phyloP scores from a whole-genome alignment of 2,888 invertebrate species.

The Steromphala cineraria region DNA sequence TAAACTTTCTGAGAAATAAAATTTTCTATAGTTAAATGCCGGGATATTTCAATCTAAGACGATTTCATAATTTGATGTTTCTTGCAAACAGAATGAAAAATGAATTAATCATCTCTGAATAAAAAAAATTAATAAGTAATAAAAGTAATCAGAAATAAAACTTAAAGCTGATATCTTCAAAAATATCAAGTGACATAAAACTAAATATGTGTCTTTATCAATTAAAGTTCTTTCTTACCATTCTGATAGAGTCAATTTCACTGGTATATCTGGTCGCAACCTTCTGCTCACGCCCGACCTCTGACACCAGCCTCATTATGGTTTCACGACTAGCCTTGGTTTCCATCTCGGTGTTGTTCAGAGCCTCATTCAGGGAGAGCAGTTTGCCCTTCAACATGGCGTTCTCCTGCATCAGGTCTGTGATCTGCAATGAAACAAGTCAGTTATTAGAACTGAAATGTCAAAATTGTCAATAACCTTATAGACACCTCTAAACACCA shows the following conservation, averaged over 20 bases:
- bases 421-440: constrained; percentile 50
- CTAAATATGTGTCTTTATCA: neutral
- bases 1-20: neutral
- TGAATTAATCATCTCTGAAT: too few relatives aligned
- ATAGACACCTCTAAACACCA: neutral
- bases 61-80: too few relatives aligned
- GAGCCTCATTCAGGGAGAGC: constrained; percentile 68
- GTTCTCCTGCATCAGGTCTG: constrained; percentile 70
- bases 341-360: constrained; percentile 71
- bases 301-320: constrained; percentile 73
- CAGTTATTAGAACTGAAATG: neutral
- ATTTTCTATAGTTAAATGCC: too few relatives aligned
- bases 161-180: too few relatives aligned
- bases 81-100: too few relatives aligned
- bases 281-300: constrained; percentile 69
- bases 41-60: too few relatives aligned
- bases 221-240: constrained; percentile 51
- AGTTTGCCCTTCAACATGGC: constrained; percentile 72
- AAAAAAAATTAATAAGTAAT: too few relatives aligned
- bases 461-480: neutral
- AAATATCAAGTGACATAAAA: too few relatives aligned
- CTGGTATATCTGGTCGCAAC: constrained; percentile 56
- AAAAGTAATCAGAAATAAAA: too few relatives aligned
- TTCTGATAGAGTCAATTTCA: constrained; percentile 66
- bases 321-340: constrained; percentile 75